A percentile compares a stretch with the other conserved stretches of the same genome.
phyloP scores from a whole-genome alignment of 2,797 vertebrate genomes.

The Channa striata region DNA sequence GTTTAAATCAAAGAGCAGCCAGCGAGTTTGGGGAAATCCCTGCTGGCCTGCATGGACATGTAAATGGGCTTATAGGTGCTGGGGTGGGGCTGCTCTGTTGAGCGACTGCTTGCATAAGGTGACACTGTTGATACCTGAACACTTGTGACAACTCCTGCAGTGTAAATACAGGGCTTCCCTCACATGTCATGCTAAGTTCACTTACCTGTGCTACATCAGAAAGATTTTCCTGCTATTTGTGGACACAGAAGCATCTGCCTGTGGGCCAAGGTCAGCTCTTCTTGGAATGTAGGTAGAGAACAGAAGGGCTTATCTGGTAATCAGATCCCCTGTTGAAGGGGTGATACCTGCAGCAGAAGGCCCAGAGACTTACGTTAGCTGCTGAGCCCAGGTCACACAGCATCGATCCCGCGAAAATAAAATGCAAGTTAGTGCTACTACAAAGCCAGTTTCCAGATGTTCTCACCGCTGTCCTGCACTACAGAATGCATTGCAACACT shows the following conservation, averaged over 20 bases:
- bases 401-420: not conserved
- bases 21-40: constrained; percentile 28
- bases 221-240: constrained; percentile 26
- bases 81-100: constrained; percentile 13
- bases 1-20: not conserved
- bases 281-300: constrained; percentile 37
- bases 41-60: constrained; percentile 7
- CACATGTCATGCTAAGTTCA: not conserved
- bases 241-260: constrained; percentile 3
- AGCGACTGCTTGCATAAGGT: constrained; percentile 24
- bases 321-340: constrained; percentile 52
- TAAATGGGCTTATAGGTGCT: constrained; percentile 42
- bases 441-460: not conserved
- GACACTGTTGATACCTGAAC: constrained; percentile 38
- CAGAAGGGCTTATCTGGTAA: constrained; percentile 65
- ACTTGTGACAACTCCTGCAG: constrained; percentile 38
- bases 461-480: not conserved
- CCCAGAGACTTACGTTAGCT: constrained; percentile 30
- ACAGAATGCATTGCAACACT: not conserved
- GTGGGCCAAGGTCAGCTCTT: constrained; percentile 44
- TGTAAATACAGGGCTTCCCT: constrained; percentile 35
- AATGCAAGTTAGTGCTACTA: not conserved
- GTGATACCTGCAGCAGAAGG: constrained; percentile 29
- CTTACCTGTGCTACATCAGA: not conserved
- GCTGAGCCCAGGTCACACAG: not conserved